Base-by-base conservation (phyloP, 2,113 vertebrate species). In the Spizaetus ornatus region DNA sequence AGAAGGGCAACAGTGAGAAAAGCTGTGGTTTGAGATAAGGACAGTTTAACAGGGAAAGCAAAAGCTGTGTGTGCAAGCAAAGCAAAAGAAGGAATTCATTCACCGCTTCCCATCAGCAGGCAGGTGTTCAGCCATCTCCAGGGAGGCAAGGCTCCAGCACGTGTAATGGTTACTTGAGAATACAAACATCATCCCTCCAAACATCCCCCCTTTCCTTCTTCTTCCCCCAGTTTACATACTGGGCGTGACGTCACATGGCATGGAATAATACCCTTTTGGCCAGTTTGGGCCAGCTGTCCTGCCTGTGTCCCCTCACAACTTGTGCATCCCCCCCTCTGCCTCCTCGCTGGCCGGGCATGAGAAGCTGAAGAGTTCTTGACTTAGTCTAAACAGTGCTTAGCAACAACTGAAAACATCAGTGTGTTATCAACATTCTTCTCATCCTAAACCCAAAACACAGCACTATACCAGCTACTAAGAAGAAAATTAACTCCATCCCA, bases 231-330 rank as follows among this genome's bases (percentile, higher is more conserved):
- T 29, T 43, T 38, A 72, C 43, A 58, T 40, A 45, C 22, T 58
- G 50, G 27, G 2, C 3, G 27, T 32, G 43, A 42, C 0, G 5
- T 18, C 13, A 3, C 36, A 2, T 27, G 15, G 26, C n/a, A 15
- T 29, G 18, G 38, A 58, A 73, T 59, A 58, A 73, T 59, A 59
- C 2, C 16, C 27, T 45, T 45, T 52, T 25, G 29, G 11, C 45
- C 59, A 59, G 23, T 15, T 52, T 19, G 6, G 19, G 13, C 59
- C 31, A 16, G 22, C 26, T 43, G 18, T 45, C 32, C 22, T 18
- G 22, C 2, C 73, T 65, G 22, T 34, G 12, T 6, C 10, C 6
- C 8, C 32, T 63, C 36, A 10, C 32, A 72, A 23, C 36, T 45
- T 79, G 16, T 31, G 38, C 48, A 50, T 50, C 48, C 25, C 23